phyloP scores from a whole-genome alignment of 1,140 invertebrate genomes.

The Eciton burchellii region DNA sequence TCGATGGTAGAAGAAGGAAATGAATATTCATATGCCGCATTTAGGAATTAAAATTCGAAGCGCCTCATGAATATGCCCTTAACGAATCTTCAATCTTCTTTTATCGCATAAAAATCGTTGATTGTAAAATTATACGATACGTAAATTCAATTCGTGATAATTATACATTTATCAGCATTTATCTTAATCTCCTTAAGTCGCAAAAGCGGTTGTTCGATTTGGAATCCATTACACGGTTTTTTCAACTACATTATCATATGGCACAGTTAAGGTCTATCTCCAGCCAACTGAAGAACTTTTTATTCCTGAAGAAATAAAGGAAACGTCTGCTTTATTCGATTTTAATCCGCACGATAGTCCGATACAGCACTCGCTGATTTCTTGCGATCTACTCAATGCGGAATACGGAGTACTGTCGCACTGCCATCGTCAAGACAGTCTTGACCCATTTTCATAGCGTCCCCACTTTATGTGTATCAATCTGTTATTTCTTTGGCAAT shows the following conservation, averaged over 20 bases:
- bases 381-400: constrained; percentile 45
- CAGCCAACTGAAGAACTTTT: not conserved
- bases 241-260: not conserved
- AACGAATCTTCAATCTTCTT: no score
- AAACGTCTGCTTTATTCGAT: not conserved
- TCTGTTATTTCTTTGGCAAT: constrained; percentile 55
- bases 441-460: constrained; percentile 71
- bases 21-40: not conserved
- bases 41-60: constrained; percentile 13
- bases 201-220: not conserved
- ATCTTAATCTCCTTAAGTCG: not conserved
- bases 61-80: not conserved
- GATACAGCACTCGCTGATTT: constrained; percentile 5
- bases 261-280: not conserved
- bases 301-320: no score
- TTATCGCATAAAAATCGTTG: no score
- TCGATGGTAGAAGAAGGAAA: not conserved
- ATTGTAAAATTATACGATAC: no score
- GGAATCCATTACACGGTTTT: not conserved
- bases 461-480: constrained; percentile 67
- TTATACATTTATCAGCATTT: not conserved
- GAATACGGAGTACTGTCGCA: constrained; percentile 45
- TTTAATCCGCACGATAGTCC: constrained; percentile 4
- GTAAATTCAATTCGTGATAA: no score
- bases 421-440: constrained; percentile 65